phyloP scores from a whole-genome alignment of 2,113 vertebrate genomes.

The Opisthocomus hoazin region DNA sequence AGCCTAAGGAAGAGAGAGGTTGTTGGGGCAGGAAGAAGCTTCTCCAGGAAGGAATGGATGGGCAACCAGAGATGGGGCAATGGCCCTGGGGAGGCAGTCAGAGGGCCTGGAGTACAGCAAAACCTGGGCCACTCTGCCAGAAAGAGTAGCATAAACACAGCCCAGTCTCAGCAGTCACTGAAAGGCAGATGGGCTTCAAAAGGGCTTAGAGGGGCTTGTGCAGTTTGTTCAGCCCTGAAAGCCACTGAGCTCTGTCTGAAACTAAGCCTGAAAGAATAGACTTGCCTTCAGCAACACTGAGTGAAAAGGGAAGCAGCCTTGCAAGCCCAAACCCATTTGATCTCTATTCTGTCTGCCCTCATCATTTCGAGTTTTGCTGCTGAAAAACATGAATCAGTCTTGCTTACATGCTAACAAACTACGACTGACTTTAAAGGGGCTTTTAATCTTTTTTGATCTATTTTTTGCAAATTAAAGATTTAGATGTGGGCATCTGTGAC shows the following conservation, averaged over 20 bases:
- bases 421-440: background rate
- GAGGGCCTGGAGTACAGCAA: background rate
- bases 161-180: background rate
- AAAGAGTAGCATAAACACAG: background rate
- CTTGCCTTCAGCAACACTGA: background rate
- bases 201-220: background rate
- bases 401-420: background rate
- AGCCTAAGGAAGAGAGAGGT: background rate
- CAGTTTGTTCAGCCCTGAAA: background rate
- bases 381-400: background rate
- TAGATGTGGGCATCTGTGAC: background rate
- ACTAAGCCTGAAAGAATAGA: background rate
- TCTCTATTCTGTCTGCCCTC: background rate
- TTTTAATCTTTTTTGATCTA: background rate
- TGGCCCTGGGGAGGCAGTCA: background rate
- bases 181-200: background rate
- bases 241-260: background rate
- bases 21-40: background rate
- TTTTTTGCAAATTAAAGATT: background rate
- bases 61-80: background rate
- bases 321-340: background rate
- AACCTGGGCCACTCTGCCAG: background rate
- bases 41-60: background rate
- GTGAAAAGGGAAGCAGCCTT: background rate
- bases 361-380: background rate